Conservation (phyloP, 2,888 invertebrate genomes). For the Drosophila anceps region DNA sequence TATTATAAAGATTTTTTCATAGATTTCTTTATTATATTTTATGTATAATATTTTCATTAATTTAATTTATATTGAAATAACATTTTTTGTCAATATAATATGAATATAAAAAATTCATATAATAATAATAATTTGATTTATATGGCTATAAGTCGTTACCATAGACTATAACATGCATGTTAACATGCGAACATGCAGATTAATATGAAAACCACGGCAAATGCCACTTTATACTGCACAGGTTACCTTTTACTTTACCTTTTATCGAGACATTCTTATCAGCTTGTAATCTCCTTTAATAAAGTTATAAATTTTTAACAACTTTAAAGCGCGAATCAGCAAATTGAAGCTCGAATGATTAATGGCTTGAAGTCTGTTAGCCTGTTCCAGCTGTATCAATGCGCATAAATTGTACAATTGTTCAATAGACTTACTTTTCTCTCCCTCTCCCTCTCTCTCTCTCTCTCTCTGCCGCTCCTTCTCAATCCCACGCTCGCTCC, state of each 20-base stretch:
- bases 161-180: background rate
- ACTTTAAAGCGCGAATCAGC: slow-evolving; percentile 18
- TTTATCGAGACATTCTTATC: slow-evolving; percentile 16
- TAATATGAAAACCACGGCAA: background rate
- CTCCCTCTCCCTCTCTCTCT: background rate
- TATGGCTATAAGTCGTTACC: background rate
- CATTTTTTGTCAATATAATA: too few species aligned
- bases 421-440: slow-evolving; percentile 47
- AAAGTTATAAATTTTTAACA: slow-evolving; percentile 46
- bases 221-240: background rate
- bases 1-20: too few species aligned
- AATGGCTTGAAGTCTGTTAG: slow-evolving; percentile 41
- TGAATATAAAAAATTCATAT: too few species aligned
- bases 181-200: background rate
- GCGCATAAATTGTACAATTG: slow-evolving; percentile 62
- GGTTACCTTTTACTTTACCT: background rate
- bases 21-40: too few species aligned
- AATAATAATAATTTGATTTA: too few species aligned
- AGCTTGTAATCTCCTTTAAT: slow-evolving; percentile 29
- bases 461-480: too few species aligned
- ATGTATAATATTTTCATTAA: too few species aligned
- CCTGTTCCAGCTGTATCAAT: slow-evolving; percentile 23
- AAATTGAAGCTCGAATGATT: slow-evolving; percentile 42
- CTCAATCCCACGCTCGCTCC: background rate
- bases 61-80: too few species aligned